A percentile compares a stretch with the other conserved stretches of the same genome.
Evolutionary conservation across 2,888 invertebrate species (phyloP).

Genomic region (Thumatha senex): DNA sequence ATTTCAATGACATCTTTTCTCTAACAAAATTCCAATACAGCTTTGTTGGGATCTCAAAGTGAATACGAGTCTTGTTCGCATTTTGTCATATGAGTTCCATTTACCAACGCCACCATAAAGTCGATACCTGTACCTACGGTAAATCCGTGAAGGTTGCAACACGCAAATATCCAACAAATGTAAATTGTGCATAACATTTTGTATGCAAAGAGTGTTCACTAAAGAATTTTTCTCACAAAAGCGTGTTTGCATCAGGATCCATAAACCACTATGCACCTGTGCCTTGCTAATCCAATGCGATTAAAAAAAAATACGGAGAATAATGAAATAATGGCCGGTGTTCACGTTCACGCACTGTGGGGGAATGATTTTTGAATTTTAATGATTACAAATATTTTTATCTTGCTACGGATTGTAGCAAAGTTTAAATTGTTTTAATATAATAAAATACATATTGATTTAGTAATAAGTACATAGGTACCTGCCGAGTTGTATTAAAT

Average conservation of each 20-base stretch:
- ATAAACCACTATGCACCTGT: conserved; percentile 57
- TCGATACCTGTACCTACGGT: too few relatives aligned
- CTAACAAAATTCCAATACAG: too few relatives aligned
- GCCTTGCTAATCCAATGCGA: conserved; percentile 21
- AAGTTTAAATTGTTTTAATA: too few relatives aligned
- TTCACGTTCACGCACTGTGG: conserved; percentile 19
- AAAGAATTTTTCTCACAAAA: conserved; percentile 50
- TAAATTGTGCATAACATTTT: conserved; percentile 6
- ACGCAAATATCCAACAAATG: conserved; percentile 3
- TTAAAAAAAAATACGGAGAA: conserved; percentile 37
- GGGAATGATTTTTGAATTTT: conserved; percentile 28
- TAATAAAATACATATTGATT: too few relatives aligned
- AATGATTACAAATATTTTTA: conserved; percentile 1
- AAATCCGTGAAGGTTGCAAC: not conserved
- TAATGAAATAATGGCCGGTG: conserved; percentile 38
- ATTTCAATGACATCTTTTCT: too few relatives aligned
- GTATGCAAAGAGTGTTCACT: conserved; percentile 24
- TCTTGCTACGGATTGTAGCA: not conserved
- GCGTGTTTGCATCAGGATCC: conserved; percentile 47
- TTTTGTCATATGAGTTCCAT: too few relatives aligned
- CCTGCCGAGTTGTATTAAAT: too few relatives aligned
- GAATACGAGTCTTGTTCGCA: too few relatives aligned
- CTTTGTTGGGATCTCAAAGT: too few relatives aligned
- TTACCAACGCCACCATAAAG: too few relatives aligned
- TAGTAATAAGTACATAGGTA: too few relatives aligned